phyloP scores from a whole-genome alignment of 2,888 invertebrate species.

The Epirrhoe tristata region DNA sequence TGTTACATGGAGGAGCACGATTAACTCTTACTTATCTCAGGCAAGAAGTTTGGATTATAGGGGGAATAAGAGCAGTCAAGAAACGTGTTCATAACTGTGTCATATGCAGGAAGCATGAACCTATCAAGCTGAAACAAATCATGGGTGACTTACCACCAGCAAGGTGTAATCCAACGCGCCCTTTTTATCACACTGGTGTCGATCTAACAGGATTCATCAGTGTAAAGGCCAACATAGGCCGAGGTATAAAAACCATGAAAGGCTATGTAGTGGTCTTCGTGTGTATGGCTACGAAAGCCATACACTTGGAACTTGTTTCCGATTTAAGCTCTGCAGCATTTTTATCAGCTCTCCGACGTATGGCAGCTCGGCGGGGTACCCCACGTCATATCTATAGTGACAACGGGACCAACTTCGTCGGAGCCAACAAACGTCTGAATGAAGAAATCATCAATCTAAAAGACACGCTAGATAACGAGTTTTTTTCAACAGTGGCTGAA shows the following conservation, averaged over 20 bases:
- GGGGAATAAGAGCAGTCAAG: neutral
- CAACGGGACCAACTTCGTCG: conserved; percentile 5
- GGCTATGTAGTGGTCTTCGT: neutral
- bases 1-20: no score
- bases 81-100: neutral
- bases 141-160: conserved; percentile 5
- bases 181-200: conserved; percentile 3
- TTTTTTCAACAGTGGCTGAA: no score
- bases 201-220: neutral
- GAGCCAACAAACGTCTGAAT: neutral
- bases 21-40: no score
- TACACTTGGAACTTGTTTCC: conserved; percentile 1
- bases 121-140: conserved; percentile 1
- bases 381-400: neutral
- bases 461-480: neutral
- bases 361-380: conserved; percentile 2
- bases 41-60: neutral
- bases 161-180: neutral
- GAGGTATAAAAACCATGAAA: conserved; percentile 1
- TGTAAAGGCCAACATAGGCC: neutral
- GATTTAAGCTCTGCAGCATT: conserved; percentile 3
- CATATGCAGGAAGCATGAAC: conserved; percentile 2
- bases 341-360: neutral
- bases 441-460: neutral
- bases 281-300: neutral